Conservation (phyloP, 1,140 invertebrate species). For the Hormaphis cornu region DNA sequence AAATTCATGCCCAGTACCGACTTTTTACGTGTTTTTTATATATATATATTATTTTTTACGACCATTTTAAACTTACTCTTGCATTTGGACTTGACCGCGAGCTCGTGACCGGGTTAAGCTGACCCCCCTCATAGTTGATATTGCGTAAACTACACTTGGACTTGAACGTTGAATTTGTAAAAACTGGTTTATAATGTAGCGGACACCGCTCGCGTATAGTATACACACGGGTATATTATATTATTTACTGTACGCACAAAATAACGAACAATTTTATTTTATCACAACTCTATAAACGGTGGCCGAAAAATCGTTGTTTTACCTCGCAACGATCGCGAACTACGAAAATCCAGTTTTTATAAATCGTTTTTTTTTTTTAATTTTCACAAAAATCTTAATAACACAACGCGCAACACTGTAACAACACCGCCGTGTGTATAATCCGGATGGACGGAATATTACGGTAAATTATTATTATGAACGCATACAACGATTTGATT, state of each 20-base stretch:
- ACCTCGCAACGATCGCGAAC: no score
- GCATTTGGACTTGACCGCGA: not conserved
- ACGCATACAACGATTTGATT: no score
- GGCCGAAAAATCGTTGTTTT: no score
- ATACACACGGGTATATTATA: not conserved
- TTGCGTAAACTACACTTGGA: slow-evolving; percentile 1
- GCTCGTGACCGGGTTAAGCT: not conserved
- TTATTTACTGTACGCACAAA: not conserved
- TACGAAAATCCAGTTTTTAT: no score
- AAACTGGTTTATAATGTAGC: slow-evolving; percentile 1
- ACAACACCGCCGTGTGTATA: no score
- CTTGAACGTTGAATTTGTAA: not conserved
- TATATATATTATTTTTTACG: not conserved
- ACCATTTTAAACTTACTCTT: not conserved
- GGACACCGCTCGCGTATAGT: not conserved
- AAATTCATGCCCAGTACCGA: no score
- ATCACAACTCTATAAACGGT: no score
- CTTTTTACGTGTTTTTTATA: not conserved
- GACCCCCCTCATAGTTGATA: not conserved
- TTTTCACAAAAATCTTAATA: no score
- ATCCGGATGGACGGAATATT: no score
- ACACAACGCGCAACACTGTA: no score
- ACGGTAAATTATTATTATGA: no score
- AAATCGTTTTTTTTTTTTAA: no score
- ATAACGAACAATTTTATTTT: not conserved